Base-by-base conservation (phyloP, 2,113 vertebrate genomes). In the Probosciger aterrimus region DNA sequence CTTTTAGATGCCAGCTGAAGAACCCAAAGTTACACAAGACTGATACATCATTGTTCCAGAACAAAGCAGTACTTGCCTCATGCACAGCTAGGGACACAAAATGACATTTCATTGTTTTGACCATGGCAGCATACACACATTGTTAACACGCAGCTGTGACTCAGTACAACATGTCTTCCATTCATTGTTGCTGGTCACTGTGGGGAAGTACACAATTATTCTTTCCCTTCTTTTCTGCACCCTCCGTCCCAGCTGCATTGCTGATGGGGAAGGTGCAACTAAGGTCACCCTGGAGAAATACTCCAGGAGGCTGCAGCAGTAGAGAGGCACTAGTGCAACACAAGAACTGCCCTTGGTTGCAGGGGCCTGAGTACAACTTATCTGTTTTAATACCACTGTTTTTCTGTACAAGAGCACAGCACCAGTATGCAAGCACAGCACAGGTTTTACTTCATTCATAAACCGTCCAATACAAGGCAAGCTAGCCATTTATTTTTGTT, bases 41-140 rank as follows among this genome's bases (percentile, higher is more conserved):
- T 23, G 57, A 95, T 96, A 74, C 27, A 96, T 94, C 91, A 96
- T 96, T 97, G 96, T 97, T 96, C 86, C 74, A 94, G 95, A 96
- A 96, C 92, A 95, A 97, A 97, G 95, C 83, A 75, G 41, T 86
- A 90, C 79, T 96, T 97, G 95, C 95, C 76, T 96, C 93, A 96
- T 62, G 90, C 93, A 88, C 93, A 96, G 92, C 92, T 93, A 92
- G 95, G 86, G 88, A 96, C 88, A 93, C 78, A 90, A 93, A 94
- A 96, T 93, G 95, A 95, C 96, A 95, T 97, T 97, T 96, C 93
- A 97, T 97, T 96, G 95, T 96, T 95, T 96, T 93, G 93, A 93
- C 90, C 69, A 81, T 92, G 90, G 92, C 93, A 96, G 82, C 28
- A 4, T 96, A 96, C 71, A 90, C 95, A 94, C 87, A 96, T 96